These are phyloP conservation scores for Onychostruthus taczanowskii DNA, from an alignment of 2,113 vertebrate species.

Conservation along the genomic window DNA sequence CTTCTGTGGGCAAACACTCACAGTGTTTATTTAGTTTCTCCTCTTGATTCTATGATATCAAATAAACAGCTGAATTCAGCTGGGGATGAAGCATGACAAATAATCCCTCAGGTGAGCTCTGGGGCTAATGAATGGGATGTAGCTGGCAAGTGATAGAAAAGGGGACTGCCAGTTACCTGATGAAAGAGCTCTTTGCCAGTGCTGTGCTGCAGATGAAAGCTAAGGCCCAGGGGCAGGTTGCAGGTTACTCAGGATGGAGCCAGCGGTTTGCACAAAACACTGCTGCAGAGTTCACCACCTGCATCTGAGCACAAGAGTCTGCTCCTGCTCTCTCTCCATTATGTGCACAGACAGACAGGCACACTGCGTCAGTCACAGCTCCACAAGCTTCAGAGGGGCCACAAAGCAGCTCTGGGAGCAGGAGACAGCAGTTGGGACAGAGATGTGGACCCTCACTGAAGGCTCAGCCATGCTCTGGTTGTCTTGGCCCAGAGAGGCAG, in stretches of 20 bases:
- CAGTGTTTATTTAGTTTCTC: background rate
- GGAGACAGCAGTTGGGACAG: background rate
- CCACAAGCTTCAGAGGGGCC: background rate
- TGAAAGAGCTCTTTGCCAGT: background rate
- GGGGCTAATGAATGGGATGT: background rate
- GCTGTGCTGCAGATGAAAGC: background rate
- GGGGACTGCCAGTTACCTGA: background rate
- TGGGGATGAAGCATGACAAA: background rate
- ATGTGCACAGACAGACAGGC: background rate
- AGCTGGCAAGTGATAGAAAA: background rate
- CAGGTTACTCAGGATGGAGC: background rate
- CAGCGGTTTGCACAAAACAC: background rate
- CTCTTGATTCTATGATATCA: background rate
- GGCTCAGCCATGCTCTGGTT: background rate
- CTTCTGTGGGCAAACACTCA: background rate
- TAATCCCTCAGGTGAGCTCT: background rate
- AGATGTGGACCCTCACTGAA: background rate
- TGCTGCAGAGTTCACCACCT: background rate
- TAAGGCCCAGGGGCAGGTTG: background rate
- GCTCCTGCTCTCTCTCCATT: background rate
- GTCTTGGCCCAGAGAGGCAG: background rate
- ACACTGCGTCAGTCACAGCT: background rate
- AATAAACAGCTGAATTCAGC: background rate
- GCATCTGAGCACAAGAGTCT: background rate
- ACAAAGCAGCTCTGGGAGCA: background rate